phyloP scores from a whole-genome alignment of 2,113 vertebrate genomes.

The Trogon surrucura region DNA sequence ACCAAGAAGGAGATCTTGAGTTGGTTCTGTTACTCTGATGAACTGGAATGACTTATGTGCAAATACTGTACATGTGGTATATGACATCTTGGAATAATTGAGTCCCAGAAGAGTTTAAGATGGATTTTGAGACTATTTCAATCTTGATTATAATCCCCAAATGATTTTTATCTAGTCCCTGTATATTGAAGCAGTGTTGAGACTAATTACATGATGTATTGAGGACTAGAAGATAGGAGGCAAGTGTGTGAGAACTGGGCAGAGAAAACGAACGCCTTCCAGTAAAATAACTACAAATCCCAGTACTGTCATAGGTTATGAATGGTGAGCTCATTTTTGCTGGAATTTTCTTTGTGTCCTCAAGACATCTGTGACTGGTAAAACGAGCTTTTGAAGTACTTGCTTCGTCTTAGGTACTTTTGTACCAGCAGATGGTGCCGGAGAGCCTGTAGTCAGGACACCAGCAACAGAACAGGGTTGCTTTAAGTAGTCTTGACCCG shows the following conservation, averaged over 20 bases:
- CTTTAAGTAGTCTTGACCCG: neutral
- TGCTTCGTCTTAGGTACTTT: neutral
- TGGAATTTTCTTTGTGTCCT: neutral
- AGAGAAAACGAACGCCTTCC: neutral
- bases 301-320: neutral
- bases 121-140: neutral
- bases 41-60: neutral
- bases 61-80: neutral
- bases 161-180: neutral
- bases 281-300: neutral
- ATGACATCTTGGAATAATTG: neutral
- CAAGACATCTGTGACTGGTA: neutral
- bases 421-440: slow-evolving; percentile 53
- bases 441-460: neutral
- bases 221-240: neutral
- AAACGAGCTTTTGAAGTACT: neutral
- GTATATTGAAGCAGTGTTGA: neutral
- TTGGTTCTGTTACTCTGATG: neutral
- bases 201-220: neutral
- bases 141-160: neutral
- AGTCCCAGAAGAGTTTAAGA: neutral
- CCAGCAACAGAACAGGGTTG: rapidly evolving
- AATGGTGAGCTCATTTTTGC: neutral
- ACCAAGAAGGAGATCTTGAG: neutral
- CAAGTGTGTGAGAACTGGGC: neutral